These are phyloP conservation scores for Aromia moschata DNA, from an alignment of 2,888 invertebrate species.

Conservation along the genomic window DNA sequence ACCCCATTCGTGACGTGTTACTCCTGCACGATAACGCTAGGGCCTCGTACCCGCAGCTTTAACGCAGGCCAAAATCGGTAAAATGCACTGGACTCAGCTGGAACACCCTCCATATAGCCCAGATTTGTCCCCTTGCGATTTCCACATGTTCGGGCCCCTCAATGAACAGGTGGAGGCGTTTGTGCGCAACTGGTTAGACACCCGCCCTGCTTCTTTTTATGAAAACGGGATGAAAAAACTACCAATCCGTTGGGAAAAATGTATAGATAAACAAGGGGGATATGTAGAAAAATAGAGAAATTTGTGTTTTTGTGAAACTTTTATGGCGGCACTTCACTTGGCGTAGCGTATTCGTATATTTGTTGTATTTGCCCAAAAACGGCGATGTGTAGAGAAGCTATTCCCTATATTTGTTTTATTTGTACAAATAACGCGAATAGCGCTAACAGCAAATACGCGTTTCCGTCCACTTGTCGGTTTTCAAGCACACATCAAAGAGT, in stretches of 20 bases:
- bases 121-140: not conserved
- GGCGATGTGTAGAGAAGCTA: too few relatives aligned
- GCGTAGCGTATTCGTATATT: too few relatives aligned
- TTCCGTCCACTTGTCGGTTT: too few relatives aligned
- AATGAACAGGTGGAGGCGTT: not conserved
- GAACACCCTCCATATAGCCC: not conserved
- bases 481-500: too few relatives aligned
- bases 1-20: not conserved
- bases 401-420: too few relatives aligned
- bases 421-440: too few relatives aligned
- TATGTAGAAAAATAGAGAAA: not conserved
- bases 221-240: not conserved
- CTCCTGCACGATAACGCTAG: conserved; percentile 1
- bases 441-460: too few relatives aligned
- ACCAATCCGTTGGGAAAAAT: not conserved
- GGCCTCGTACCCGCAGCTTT: too few relatives aligned
- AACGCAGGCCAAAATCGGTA: not conserved
- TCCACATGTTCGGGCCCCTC: not conserved
- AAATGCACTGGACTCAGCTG: not conserved
- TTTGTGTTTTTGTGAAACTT: too few relatives aligned
- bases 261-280: not conserved
- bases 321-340: too few relatives aligned
- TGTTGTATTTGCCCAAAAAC: too few relatives aligned
- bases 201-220: not conserved
- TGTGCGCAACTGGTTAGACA: not conserved